Conservation (phyloP, 2,888 invertebrate genomes). For the Altica lythri region DNA sequence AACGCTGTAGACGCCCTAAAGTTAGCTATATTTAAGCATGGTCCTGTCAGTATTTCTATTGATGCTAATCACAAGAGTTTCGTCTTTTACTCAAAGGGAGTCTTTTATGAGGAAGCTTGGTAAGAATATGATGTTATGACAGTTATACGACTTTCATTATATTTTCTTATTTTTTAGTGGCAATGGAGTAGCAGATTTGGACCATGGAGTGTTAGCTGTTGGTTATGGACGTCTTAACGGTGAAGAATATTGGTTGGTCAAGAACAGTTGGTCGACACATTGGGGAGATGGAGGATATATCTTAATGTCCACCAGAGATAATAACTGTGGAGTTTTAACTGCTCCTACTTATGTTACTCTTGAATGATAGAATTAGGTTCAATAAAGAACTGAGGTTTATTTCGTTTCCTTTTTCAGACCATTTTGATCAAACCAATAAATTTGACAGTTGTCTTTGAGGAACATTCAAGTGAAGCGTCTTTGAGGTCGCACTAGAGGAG, state of each 20-base stretch:
- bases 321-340: slow-evolving; percentile 92
- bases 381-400: neutral
- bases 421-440: too few species aligned
- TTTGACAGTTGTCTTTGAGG: too few species aligned
- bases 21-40: slow-evolving; percentile 83
- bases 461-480: too few species aligned
- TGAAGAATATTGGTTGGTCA: slow-evolving; percentile 88
- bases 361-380: slow-evolving; percentile 48
- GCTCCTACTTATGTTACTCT: slow-evolving; percentile 83
- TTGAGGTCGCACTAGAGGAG: too few species aligned
- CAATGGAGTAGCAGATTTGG: slow-evolving; percentile 76
- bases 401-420: too few species aligned
- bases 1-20: slow-evolving; percentile 74
- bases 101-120: slow-evolving; percentile 87
- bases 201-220: slow-evolving; percentile 92
- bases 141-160: too few species aligned
- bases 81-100: slow-evolving; percentile 91
- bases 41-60: slow-evolving; percentile 89
- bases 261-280: slow-evolving; percentile 96
- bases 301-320: slow-evolving; percentile 85
- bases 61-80: slow-evolving; percentile 89
- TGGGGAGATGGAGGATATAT: slow-evolving; percentile 98
- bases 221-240: slow-evolving; percentile 87
- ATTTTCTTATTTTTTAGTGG: slow-evolving; percentile 60
- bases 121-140: too few species aligned